Base-by-base conservation (phyloP, 2,113 vertebrate species). In the Gopherus flavomarginatus region DNA sequence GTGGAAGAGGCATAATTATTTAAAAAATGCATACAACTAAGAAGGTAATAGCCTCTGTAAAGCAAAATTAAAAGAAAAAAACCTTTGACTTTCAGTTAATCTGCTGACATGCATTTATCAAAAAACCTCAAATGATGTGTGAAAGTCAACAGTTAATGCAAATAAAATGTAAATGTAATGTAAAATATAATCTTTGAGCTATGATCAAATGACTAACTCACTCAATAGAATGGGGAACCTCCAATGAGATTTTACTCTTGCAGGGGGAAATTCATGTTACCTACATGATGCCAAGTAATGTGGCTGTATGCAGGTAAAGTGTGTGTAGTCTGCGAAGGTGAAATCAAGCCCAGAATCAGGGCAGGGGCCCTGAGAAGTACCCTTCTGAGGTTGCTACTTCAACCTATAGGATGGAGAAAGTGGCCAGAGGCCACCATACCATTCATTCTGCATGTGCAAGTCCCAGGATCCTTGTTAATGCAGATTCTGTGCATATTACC, bases 1-100 rank as follows among this genome's bases (percentile, higher is more conserved):
- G 54, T 53, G 80, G 80, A 53, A 87, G 65, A 92, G 94, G 50
- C 5, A 31, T 24, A 42, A 52, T 85, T 38, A 27, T 52, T 81
- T 38, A 2, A 72, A 85, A 89, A 56, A 89, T 54, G 49, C 22
- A 65, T 75, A 53, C 87, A 83, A 35, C 80, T 56, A 78, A 87
- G 38, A 96, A 92, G 86, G 49, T 54, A 93, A 92, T 72, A 54
- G 81, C 27, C 85, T 87, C 81, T 90, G 81, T 84, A 83, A 95
- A 92, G 38, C 49, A 83, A 92, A 88, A 93, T 35, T 52, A 65
- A 78, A 80, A 84, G 78, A 62, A 83, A 16, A 57, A 91, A 90
- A 0, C 42, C 85, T 86, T 72, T 93, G 93, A 38, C 19, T 50
- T 72, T 5, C 65, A 35, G 84, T 65, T 90, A 90, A 81, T 88